Conservation (phyloP, 2,113 vertebrate genomes). For the Sclerurus mexicanus region DNA sequence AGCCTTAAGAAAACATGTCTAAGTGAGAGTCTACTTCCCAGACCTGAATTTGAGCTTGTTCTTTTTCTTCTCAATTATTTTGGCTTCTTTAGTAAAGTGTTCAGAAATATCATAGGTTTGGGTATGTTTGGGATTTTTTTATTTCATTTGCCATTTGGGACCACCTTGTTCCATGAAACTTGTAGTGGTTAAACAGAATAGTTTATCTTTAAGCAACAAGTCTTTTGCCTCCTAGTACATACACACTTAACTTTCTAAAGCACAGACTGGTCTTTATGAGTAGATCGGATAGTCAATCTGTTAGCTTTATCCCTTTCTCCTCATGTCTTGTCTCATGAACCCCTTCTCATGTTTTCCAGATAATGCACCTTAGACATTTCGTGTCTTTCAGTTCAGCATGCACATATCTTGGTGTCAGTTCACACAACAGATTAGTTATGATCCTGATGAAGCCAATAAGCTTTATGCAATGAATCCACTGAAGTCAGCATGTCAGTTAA, state of each 20-base stretch:
- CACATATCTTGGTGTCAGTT: not conserved
- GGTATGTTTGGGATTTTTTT: rapidly evolving
- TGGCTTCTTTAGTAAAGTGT: not conserved
- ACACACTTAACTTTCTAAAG: not conserved
- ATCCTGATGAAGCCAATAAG: not conserved
- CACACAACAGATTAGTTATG: not conserved
- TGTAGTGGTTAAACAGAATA: not conserved
- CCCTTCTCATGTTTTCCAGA: not conserved
- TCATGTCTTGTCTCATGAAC: not conserved
- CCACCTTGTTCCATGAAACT: not conserved
- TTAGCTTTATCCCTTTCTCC: not conserved
- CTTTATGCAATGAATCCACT: not conserved
- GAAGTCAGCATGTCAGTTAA: not conserved
- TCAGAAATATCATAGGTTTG: not conserved
- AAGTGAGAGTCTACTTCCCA: not conserved
- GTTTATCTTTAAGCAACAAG: not conserved
- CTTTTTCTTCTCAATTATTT: not conserved
- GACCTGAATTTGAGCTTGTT: not conserved
- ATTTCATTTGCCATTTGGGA: not conserved
- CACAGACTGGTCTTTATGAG: not conserved
- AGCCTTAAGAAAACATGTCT: not conserved
- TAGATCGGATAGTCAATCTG: not conserved
- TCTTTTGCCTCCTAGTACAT: not conserved
- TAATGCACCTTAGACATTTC: not conserved
- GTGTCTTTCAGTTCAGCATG: not conserved